Evolutionary conservation across 2,113 vertebrate species (phyloP), one percentile per base, ranked within the genome.

Genomic region (Macquaria australasica): DNA sequence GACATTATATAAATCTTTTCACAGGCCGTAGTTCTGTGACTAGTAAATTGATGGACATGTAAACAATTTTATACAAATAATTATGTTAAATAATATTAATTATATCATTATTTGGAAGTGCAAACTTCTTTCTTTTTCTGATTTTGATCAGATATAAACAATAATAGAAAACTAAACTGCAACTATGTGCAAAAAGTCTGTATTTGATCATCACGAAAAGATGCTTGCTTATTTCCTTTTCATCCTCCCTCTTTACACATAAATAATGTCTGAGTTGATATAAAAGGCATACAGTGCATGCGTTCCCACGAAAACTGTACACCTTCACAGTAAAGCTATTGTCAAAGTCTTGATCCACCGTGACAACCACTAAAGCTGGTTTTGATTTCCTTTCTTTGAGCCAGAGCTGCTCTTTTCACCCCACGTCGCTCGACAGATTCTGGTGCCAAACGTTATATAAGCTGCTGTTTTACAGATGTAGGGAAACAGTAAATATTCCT

Each of bases 381-480:
- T 88, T 67, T 70, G 28, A 83, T 87, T 91, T 83, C 62, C 83
- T 68, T 25, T 80, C 69, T 79, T 69, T 56, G 58, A 73, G 71
- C 43, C 53, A n/a, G 25, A 34, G 50, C 67, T 75, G 67, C 68
- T 77, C 68, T 82, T 87, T 87, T 79, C 76, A 84, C 45, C 21
- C 9, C 82, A 45, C 62, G 43, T 84, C 66, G 63, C 68, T 68
- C 50, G 1, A 81, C 70, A 5, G 11, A 60, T 55, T 51, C n/a
- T 5, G 58, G 21, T 28, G 88, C 87, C 82, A 86, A 85, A 60
- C 18, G 28, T 90, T 92, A 79, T 78, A 89, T 83, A 90, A 89
- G 86, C 79, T 45, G 53, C 85, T 80, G 84, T 81, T 90, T 84
- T 77, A 85, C 87, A 88, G 88, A 85, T 85, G 82, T 73, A 90